Base-by-base conservation (phyloP, 2,797 vertebrate genomes). In the Leuciscus waleckii region DNA sequence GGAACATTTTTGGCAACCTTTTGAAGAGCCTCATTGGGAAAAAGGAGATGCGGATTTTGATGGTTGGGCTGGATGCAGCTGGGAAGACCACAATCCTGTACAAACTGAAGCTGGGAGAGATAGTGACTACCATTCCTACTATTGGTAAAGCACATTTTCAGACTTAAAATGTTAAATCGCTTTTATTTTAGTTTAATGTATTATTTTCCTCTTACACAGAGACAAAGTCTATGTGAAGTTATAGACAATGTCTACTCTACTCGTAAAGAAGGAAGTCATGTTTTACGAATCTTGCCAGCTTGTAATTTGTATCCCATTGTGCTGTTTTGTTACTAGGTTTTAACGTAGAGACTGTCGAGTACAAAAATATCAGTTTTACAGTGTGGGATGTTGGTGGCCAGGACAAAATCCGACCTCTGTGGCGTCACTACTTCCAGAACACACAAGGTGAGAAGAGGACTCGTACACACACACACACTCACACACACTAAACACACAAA, bases 311-410 rank as follows among this genome's bases (percentile, higher is more conserved):
- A 29, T 41, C 21, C 19, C 26, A 19, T 65, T 70, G 43, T 76
- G 58, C 23, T 65, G n/a, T 41, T 19, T 67, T 83, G 61, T 77
- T 23, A 32, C 80, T 92, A 99, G 98, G 98, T 11, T 99, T 99
- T 92, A 99, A 99, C 1, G 98, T 99, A 56, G 98, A 99, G 93
- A 99, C 98, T 0, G 98, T 99, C 89, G 98, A 99, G 84, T 99
- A 99, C 94, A 99, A 98, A 95, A 99, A 99, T 93, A 99, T 99
- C 94, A 98, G 98, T 94, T 99, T 99, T 93, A 99, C 98, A 0
- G 98, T 99, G 87, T 99, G 98, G 98, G 98, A 99, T 0, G 98
- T 99, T 71, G 98, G 98, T 84, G 98, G 98, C 92, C 98, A 99
- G 94, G 98, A 99, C 94, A 99, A 99, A 94, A 99, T 99, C 92